phyloP scores from a whole-genome alignment of 30 jellyfish, hydroid and myxozoan species.

The Turritopsis dohrnii region DNA sequence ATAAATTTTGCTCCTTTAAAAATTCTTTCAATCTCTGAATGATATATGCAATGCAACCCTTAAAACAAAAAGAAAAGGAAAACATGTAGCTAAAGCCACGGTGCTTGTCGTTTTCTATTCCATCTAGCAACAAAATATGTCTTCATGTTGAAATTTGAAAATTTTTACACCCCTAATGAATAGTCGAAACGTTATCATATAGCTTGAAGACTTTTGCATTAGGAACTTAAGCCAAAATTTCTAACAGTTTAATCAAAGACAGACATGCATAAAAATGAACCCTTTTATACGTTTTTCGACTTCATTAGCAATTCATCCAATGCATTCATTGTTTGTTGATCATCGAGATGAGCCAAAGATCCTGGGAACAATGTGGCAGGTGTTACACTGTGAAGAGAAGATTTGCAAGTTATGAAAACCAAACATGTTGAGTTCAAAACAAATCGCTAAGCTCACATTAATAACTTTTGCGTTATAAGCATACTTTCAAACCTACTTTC shows the following conservation, averaged over 20 bases:
- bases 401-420: no score
- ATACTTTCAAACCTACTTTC: conserved; percentile 56
- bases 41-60: conserved; percentile 25
- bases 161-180: no score
- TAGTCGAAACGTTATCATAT: no score
- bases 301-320: conserved; percentile 46
- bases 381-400: conserved; percentile 56
- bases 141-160: no score
- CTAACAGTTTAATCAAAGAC: neutral
- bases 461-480: neutral
- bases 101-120: no score
- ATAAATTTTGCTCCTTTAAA: conserved; percentile 5
- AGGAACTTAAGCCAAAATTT: no score
- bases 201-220: no score
- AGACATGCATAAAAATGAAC: neutral
- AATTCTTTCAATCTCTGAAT: neutral
- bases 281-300: conserved; percentile 37
- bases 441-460: neutral
- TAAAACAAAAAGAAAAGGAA: neutral
- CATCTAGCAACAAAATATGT: no score
- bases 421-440: neutral
- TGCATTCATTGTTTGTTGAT: conserved; percentile 33
- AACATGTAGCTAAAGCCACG: no score
- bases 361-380: conserved; percentile 76
- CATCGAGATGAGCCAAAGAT: conserved; percentile 63